Evolutionary conservation across 1,140 invertebrate species (phyloP).

Genomic region (Drosophila bifasciata): DNA sequence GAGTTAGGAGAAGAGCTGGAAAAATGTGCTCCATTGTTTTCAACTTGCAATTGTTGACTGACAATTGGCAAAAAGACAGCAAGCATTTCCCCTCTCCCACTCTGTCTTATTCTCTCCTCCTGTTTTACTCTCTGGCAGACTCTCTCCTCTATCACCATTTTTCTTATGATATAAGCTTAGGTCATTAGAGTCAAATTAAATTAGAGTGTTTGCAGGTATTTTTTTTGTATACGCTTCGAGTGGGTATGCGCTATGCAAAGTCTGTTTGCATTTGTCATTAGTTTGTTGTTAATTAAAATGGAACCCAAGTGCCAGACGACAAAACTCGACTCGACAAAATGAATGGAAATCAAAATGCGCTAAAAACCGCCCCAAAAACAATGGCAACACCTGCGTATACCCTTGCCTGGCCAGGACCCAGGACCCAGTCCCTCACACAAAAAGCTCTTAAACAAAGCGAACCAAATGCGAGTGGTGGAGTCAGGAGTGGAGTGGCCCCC

Average conservation of each 20-base stretch:
- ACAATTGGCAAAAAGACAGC: slow-evolving; percentile 75
- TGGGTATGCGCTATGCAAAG: neutral
- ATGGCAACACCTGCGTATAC: slow-evolving; percentile 69
- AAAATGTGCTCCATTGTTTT: slow-evolving; percentile 72
- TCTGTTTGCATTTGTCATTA: slow-evolving; percentile 69
- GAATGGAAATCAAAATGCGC: slow-evolving; percentile 74
- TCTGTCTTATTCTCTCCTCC: neutral
- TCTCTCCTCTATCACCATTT: neutral
- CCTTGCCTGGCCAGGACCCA: slow-evolving; percentile 26
- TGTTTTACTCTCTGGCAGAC: too few relatives aligned
- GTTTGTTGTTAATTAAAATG: slow-evolving; percentile 82
- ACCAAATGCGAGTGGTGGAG: slow-evolving; percentile 64
- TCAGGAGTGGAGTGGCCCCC: slow-evolving; percentile 21
- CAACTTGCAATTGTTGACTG: slow-evolving; percentile 73
- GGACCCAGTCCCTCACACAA: slow-evolving; percentile 27
- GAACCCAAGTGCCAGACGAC: slow-evolving; percentile 65
- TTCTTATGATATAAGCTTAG: slow-evolving; percentile 37
- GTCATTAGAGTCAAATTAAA: slow-evolving; percentile 76
- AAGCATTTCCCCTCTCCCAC: slow-evolving; percentile 12
- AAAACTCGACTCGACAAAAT: slow-evolving; percentile 37
- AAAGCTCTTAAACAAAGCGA: slow-evolving; percentile 66
- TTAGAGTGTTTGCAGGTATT: slow-evolving; percentile 56
- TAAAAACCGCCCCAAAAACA: slow-evolving; percentile 76
- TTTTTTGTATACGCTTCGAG: slow-evolving; percentile 24
- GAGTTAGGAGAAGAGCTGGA: slow-evolving; percentile 50